Base-by-base conservation (phyloP, 2,797 vertebrate species). In the Delichon dasypus region DNA sequence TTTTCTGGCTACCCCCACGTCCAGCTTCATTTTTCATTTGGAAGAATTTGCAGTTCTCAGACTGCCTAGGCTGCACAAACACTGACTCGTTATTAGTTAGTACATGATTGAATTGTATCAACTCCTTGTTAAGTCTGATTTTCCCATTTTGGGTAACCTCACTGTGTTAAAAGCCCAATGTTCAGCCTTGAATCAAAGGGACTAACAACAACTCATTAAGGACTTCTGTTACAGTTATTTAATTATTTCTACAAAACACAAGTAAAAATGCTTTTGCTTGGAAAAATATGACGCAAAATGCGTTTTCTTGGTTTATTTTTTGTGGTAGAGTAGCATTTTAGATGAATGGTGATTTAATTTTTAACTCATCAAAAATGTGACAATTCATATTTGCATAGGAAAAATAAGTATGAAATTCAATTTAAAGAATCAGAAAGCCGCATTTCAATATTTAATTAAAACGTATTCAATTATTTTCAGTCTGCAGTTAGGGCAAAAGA, bases 381-480 rank as follows among this genome's bases (percentile, higher is more conserved):
- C 26, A 53, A 72, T 78, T 78, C 62, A 72, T 62, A 81, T 13
- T 90, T 62, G 5, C 25, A 7, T 32, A 55, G 34, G 20, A 86
- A 88, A 90, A 72, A 9, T 16, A 51, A 74, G 51, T 78, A 91
- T 55, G 62, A 88, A 84, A 94, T 86, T 73, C 2, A 2, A 93
- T 91, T 95, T 84, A 84, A 86, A 51, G 51, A 89, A 74, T 27
- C 75, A 78, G 48, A 66, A 73, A 70, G 19, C 47, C 94, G 22
- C 17, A 79, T 78, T 93, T 89, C 58, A 80, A 68, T 66, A 82
- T 55, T 87, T 72, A 94, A 94, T 86, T 80, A 55, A 76, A 92
- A 91, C 93, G 34, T 51, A 60, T 9, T 66, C 68, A 58, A 75
- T 91, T 91, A 70, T 88, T 86, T 91, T 88, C 25, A 21, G 6